These are phyloP conservation scores for Sinocyclocheilus anshuiensis DNA, from an alignment of 2,113 vertebrate species.

Conservation along the genomic window DNA sequence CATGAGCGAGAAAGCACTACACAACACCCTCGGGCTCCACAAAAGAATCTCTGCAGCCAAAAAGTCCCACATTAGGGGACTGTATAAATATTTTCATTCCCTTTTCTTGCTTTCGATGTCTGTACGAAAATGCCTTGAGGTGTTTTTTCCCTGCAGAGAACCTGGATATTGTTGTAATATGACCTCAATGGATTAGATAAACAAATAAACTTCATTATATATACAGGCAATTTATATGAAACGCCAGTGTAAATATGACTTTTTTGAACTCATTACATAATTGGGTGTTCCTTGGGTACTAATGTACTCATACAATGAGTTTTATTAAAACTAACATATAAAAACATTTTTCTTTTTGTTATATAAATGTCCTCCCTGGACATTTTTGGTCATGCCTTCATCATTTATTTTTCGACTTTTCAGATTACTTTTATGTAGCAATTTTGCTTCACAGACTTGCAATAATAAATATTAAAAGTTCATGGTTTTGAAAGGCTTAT, in stretches of 20 bases:
- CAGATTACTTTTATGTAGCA: neutral
- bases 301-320: neutral
- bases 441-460: neutral
- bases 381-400: neutral
- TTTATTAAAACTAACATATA: neutral
- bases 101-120: slow-evolving; percentile 11
- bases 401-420: neutral
- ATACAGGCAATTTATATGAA: slow-evolving; percentile 7
- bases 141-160: slow-evolving; percentile 13
- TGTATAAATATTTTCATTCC: slow-evolving; percentile 29
- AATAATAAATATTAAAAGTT: neutral
- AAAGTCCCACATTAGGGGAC: slow-evolving; percentile 35
- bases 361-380: neutral
- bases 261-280: neutral
- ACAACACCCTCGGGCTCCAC: slow-evolving; percentile 58
- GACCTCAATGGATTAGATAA: slow-evolving; percentile 22
- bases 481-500: no score
- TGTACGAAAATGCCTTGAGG: slow-evolving; percentile 20
- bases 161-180: slow-evolving; percentile 7
- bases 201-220: slow-evolving; percentile 22
- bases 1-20: slow-evolving; percentile 57
- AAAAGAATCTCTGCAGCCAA: slow-evolving; percentile 58
- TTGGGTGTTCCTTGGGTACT: neutral
- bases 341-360: neutral
- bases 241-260: neutral